Base-by-base conservation (phyloP, 2,113 vertebrate genomes). In the Eptesicus fuscus region DNA sequence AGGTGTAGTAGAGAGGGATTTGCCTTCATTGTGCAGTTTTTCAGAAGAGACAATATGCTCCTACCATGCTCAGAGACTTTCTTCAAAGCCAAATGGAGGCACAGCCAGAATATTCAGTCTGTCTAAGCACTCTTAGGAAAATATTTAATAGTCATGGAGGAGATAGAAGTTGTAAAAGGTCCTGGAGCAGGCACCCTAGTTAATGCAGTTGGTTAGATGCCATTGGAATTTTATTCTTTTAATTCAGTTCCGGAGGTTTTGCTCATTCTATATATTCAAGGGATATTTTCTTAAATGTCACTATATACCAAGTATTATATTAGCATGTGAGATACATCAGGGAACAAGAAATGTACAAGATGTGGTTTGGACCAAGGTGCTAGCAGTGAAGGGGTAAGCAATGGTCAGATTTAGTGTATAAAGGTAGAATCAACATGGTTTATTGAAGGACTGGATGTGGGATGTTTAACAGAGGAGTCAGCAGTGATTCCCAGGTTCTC, bases 191-290 rank as follows among this genome's bases (percentile, higher is more conserved):
- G 83, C 1, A 40, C 28, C 4, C 1, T 69, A 86, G 49, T 83
- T 65, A 91, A 78, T 93, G 35, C 47, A 30, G 9, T 67, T 86
- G 22, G 30, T 61, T 91, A 49, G 84, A 56, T 70, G 37, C 20
- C 42, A 42, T 80, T 88, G 49, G 51, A 83, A 70, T 85, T 88
- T 93, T 87, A 51, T 84, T 70, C 23, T 42, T 94, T 93, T 51
- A 89, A 42, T 79, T 96, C 56, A 37, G 7, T 9, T 91, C 25
- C 92, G 9, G 18, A 83, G 18, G 17, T 87, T 82, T 90, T 9
- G 83, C n/a, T 77, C 14, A 25, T 80, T 70, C 78, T 78, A n/a
- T 83, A 51, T 61, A 90, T 65, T 80, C 61, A 69, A 69, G 53
- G 30, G 51, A n/a, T 37, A 49, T 80, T 92, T 78, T 77, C 67